Evolutionary conservation across 2,113 vertebrate genomes (phyloP).

Genomic region (Zapornia atra): DNA sequence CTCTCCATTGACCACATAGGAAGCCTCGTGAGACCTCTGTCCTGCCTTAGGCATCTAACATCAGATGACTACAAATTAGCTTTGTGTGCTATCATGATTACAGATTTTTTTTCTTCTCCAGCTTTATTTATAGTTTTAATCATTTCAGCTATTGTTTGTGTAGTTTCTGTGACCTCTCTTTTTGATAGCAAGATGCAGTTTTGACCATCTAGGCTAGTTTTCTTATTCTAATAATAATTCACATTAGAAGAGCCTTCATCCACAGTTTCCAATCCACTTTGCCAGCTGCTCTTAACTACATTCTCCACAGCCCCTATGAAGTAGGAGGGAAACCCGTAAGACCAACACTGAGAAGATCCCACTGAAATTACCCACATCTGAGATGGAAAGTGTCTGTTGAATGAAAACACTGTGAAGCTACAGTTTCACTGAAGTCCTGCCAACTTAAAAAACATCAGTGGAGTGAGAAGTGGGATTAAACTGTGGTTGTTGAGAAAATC

Average conservation of each 20-base stretch:
- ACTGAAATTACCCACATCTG: background rate
- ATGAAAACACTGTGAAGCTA: background rate
- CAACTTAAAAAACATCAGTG: background rate
- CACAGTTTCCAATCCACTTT: background rate
- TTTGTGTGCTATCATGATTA: background rate
- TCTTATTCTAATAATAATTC: slow-evolving; percentile 8
- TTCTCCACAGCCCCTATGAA: background rate
- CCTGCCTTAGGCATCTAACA: slow-evolving; percentile 24
- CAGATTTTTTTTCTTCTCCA: background rate
- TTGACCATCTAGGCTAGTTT: background rate
- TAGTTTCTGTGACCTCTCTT: background rate
- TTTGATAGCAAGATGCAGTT: background rate
- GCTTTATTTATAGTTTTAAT: slow-evolving; percentile 62
- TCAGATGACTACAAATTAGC: background rate
- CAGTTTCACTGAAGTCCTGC: background rate
- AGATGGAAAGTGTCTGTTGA: background rate
- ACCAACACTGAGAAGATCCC: background rate
- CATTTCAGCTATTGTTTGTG: slow-evolving; percentile 18
- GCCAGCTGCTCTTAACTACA: background rate
- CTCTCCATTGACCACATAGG: background rate
- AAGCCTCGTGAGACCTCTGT: background rate
- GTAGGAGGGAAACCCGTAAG: background rate
- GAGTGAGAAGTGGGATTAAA: background rate
- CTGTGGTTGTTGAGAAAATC: background rate
- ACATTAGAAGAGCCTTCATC: background rate